Base-by-base conservation (phyloP, 1,140 invertebrate species). In the Phthorimaea operculella region DNA sequence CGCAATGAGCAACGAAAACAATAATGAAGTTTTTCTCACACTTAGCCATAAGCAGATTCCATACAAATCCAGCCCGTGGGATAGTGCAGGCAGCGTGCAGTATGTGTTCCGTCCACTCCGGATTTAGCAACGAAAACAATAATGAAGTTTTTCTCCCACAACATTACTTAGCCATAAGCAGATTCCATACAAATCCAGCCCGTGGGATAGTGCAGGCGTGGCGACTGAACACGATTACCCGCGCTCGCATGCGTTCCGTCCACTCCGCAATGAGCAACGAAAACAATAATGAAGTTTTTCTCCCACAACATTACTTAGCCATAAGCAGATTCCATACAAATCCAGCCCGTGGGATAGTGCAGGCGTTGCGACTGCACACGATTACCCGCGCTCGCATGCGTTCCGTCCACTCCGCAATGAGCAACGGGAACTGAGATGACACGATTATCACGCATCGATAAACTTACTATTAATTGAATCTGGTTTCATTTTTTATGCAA, bases 401-500 rank as follows among this genome's bases (percentile, higher is more conserved):
- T 47, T 16, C 14, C 15, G 44, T 47, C 44, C 44, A 47, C 44
- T 47, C 14, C 12, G 44, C 16, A 15, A 47, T 11, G 8, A 17
- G 44, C 44, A 47, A 47, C 44, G 9, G 14, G 11, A 47, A 47
- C n/a, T n/a, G 44, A 47, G 44, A 47, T 47, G 44, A 47, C 44
- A 47, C 44, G 44, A 47, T 47, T 47, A 47, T 47, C 15, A 15
- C n/a, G 16, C 44, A 47, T 47, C 12, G 44, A 47, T 47, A 14
- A 2, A 39, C 8, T n/a, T 3, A 39, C n/a, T 39, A 39, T 39
- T n/a, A 39, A 10, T 39, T 10, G 10, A 39, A 39, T 39, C 36
- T n/a, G 10, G 8, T 39, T 9, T 39, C 36, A 1, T 12, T 39
- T 39, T 12, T 39, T 39, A 28, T 28, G 21, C 2, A 28, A 28